Evolutionary conservation across 2,888 invertebrate species (phyloP).

Genomic region (Phaedon cochleariae): DNA sequence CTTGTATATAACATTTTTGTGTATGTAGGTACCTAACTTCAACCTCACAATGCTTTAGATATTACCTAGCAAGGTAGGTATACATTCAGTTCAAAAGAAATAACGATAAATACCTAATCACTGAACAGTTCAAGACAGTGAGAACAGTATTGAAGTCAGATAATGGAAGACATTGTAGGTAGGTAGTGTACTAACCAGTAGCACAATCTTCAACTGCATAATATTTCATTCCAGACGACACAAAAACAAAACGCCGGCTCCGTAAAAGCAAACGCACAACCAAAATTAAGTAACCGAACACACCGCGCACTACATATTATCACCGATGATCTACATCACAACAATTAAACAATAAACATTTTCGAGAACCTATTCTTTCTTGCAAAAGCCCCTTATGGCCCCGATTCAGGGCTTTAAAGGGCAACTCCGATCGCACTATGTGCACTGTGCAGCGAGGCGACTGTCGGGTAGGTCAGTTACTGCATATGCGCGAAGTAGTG

Average conservation of each 20-base stretch:
- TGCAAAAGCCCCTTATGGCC: constrained; percentile 53
- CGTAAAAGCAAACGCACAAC: constrained; percentile 4
- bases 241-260: constrained; percentile 2
- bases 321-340: neutral
- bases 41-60: too few relatives aligned
- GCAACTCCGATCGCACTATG: constrained; percentile 57
- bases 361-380: neutral
- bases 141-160: neutral
- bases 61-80: too few relatives aligned
- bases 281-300: neutral
- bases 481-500: constrained; percentile 59
- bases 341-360: neutral
- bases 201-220: constrained; percentile 10
- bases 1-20: too few relatives aligned
- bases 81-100: too few relatives aligned
- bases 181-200: neutral
- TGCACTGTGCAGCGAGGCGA: constrained; percentile 57
- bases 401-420: constrained; percentile 58
- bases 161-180: neutral
- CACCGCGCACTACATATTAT: neutral
- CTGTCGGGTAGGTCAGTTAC: constrained; percentile 62
- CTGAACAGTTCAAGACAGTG: too few relatives aligned
- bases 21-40: too few relatives aligned
- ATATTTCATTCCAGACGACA: constrained; percentile 16
- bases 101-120: too few relatives aligned